Evolutionary conservation across 2,888 invertebrate species (phyloP).

Genomic region (Synanthedon myopaeformis): DNA sequence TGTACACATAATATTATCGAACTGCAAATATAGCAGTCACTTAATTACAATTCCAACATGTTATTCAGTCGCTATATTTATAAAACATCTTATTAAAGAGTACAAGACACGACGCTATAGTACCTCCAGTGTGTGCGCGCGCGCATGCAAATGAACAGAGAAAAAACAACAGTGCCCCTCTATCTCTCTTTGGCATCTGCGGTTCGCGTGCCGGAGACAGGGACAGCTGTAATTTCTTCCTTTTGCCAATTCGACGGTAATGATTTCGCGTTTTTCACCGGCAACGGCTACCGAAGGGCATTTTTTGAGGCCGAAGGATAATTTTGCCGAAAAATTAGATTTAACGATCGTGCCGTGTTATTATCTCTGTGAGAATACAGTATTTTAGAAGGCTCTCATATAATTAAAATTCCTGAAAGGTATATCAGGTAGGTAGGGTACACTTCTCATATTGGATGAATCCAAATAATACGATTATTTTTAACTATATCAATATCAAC

Average conservation of each 20-base stretch:
- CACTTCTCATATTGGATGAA: too few species aligned
- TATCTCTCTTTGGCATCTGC: not conserved
- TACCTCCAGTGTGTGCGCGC: conserved; percentile 15
- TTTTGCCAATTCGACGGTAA: not conserved
- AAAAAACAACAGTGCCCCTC: not conserved
- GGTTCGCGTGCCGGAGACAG: not conserved
- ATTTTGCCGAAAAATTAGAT: conserved; percentile 1
- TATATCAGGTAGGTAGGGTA: not conserved
- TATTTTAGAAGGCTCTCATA: not conserved
- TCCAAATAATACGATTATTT: too few species aligned
- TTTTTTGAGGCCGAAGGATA: not conserved
- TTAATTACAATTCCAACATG: not conserved
- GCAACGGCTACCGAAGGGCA: conserved; percentile 7
- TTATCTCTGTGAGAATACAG: not conserved
- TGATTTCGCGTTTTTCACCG: not conserved
- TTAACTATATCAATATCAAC: too few species aligned
- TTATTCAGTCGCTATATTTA: not conserved
- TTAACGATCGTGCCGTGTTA: not conserved
- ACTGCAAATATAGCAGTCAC: not conserved
- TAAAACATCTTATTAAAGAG: conserved; percentile 5
- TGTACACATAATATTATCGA: too few species aligned
- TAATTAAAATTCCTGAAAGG: not conserved
- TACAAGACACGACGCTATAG: not conserved
- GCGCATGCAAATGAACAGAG: conserved; percentile 33
- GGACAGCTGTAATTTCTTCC: not conserved